Conservation (phyloP, 2,797 vertebrate genomes). For the Tarsius wallacei region DNA sequence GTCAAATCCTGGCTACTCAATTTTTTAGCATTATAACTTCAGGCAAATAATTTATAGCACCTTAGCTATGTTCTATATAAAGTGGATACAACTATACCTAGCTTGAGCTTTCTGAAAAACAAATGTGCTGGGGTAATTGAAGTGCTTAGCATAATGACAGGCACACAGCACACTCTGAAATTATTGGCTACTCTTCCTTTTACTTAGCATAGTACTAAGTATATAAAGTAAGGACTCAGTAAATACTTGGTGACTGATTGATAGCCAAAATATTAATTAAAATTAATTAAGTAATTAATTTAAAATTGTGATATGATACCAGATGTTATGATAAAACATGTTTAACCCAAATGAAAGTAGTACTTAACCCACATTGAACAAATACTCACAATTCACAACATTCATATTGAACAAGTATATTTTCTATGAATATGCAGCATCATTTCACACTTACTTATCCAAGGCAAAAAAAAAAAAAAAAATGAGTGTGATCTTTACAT, state of each 20-base stretch:
- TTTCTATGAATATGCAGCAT: too few species aligned
- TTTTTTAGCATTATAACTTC: background rate
- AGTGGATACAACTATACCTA: background rate
- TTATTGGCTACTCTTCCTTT: background rate
- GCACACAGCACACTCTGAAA: background rate
- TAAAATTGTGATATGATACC: too few species aligned
- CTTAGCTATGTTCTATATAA: background rate
- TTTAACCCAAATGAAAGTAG: too few species aligned
- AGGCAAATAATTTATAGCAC: background rate
- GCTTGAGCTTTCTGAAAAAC: constrained; percentile 19
- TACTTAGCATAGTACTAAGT: background rate
- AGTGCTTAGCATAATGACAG: background rate
- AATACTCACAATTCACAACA: too few species aligned
- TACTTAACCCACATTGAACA: too few species aligned
- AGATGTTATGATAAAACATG: too few species aligned
- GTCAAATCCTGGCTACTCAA: background rate
- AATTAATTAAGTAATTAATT: too few species aligned
- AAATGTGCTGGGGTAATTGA: background rate
- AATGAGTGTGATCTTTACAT: background rate
- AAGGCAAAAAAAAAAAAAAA: constrained; percentile 40
- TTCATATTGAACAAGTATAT: too few species aligned
- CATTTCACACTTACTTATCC: too few species aligned
- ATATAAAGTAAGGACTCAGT: background rate
- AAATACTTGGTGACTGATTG: background rate
- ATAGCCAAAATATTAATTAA: background rate